phyloP scores from a whole-genome alignment of 2,888 invertebrate genomes.

The Troides oblongomaculatus region DNA sequence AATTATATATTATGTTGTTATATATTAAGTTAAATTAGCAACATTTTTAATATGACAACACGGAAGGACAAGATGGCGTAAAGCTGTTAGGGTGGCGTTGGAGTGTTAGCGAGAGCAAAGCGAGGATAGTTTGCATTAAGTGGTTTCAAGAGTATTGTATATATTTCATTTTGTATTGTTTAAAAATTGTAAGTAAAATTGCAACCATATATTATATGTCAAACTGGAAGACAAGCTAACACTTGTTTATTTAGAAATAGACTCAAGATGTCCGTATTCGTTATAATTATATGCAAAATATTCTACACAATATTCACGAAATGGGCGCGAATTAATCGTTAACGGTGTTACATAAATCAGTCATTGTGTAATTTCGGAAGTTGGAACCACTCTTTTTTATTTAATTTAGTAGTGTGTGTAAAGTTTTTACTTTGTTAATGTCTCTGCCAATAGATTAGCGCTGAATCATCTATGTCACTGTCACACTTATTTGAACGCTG shows the following conservation, averaged over 20 bases:
- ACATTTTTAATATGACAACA: too few relatives aligned
- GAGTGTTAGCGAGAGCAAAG: too few relatives aligned
- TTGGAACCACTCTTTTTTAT: constrained; percentile 31
- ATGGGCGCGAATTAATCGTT: constrained; percentile 1
- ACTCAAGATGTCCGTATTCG: background rate
- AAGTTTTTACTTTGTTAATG: constrained; percentile 33
- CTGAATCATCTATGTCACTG: constrained; percentile 31
- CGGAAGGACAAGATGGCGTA: too few relatives aligned
- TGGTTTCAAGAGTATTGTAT: too few relatives aligned
- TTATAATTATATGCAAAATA: background rate
- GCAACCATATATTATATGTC: too few relatives aligned
- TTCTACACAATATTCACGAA: background rate
- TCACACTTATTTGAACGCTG: constrained; percentile 12
- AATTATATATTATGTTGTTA: too few relatives aligned
- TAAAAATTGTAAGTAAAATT: too few relatives aligned
- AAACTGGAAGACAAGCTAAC: too few relatives aligned
- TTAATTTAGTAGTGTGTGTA: constrained; percentile 19
- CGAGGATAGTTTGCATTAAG: too few relatives aligned
- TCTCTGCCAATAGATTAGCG: constrained; percentile 17
- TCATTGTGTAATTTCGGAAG: constrained; percentile 40
- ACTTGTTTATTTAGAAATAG: background rate
- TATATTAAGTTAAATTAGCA: too few relatives aligned
- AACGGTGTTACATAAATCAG: constrained; percentile 24
- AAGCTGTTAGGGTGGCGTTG: too few relatives aligned
- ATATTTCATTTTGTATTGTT: too few relatives aligned